phyloP scores from a whole-genome alignment of 2,113 vertebrate genomes.

The Poicephalus gulielmi region DNA sequence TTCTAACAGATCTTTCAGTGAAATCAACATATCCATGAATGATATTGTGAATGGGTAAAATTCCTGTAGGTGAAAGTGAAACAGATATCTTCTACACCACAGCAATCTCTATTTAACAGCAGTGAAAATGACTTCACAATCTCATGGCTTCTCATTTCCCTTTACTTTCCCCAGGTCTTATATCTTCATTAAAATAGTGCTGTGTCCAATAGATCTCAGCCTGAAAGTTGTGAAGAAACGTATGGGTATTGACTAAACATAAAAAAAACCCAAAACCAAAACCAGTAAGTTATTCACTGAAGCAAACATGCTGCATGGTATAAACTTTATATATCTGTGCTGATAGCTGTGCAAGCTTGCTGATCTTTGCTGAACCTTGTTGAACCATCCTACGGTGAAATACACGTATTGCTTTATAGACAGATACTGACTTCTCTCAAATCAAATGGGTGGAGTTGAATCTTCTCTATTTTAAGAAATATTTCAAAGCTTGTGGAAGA shows the following conservation, averaged over 20 bases:
- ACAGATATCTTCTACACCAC: neutral
- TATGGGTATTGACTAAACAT: neutral
- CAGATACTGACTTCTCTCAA: neutral
- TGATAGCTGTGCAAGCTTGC: neutral
- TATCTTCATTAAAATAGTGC: neutral
- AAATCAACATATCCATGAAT: neutral
- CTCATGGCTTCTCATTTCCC: neutral
- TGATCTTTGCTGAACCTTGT: neutral
- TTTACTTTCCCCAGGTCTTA: neutral
- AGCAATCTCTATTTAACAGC: neutral
- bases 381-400: neutral
- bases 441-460: neutral
- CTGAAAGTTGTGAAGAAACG: neutral
- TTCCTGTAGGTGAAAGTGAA: neutral
- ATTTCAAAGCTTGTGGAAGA: neutral
- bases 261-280: fast-evolving
- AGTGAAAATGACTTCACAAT: neutral
- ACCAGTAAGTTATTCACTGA: neutral
- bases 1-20: neutral
- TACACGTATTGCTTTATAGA: neutral
- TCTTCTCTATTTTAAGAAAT: neutral
- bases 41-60: neutral
- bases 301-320: fast-evolving
- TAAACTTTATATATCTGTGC: neutral
- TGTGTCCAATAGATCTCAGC: neutral